A percentile compares a stretch with the other conserved stretches of the same genome.
phyloP scores from a whole-genome alignment of 2,113 vertebrate species.

The Rhinolophus sinicus region DNA sequence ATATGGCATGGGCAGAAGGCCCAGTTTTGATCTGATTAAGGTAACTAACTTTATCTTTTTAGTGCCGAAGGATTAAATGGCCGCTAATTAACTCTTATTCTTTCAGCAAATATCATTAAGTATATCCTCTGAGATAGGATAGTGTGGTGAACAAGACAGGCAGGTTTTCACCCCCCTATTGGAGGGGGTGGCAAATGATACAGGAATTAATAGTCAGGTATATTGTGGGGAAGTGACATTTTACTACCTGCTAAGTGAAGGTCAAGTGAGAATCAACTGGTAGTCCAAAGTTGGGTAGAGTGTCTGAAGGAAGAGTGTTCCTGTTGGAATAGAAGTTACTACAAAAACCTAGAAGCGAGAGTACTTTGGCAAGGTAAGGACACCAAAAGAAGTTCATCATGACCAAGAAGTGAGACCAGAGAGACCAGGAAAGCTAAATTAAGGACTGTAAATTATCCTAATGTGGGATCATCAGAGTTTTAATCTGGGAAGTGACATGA shows the following conservation, averaged over 20 bases:
- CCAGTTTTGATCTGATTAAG: slow-evolving; percentile 74
- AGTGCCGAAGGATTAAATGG: slow-evolving; percentile 70
- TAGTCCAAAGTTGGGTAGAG: background rate
- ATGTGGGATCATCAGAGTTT: background rate
- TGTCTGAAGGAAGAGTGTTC: background rate
- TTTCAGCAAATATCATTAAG: slow-evolving; percentile 66
- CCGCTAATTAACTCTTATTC: slow-evolving; percentile 69
- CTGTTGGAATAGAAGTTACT: background rate
- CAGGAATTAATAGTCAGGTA: background rate
- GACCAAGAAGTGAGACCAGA: background rate
- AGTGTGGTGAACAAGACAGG: slow-evolving; percentile 14
- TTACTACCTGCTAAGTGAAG: slow-evolving; percentile 35
- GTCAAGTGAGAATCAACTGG: slow-evolving; percentile 30
- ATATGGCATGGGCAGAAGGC: slow-evolving; percentile 62
- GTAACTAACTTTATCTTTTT: slow-evolving; percentile 70
- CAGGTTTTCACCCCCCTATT: slow-evolving; percentile 5
- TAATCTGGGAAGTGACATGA: background rate
- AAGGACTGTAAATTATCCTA: background rate
- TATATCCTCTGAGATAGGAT: background rate
- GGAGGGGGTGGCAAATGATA: slow-evolving; percentile 1
- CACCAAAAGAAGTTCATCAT: background rate
- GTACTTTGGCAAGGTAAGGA: background rate
- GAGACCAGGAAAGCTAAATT: background rate
- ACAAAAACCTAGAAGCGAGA: background rate
- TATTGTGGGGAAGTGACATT: slow-evolving; percentile 12